These are phyloP conservation scores for Drosophila pruinosa DNA, from an alignment of 1,140 invertebrate genomes.

Conservation along the genomic window DNA sequence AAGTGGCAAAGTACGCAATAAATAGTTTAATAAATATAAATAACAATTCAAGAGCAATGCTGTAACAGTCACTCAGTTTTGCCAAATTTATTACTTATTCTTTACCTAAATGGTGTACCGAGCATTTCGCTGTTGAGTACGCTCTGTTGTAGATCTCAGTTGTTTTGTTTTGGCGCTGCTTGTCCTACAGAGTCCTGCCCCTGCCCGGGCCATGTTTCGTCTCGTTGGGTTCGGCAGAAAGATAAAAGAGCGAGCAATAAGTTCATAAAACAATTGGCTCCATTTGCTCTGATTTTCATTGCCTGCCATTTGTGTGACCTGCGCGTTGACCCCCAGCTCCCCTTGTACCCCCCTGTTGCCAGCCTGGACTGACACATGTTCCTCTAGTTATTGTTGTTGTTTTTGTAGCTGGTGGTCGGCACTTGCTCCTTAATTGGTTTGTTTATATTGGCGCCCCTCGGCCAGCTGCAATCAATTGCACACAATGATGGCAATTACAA, in stretches of 20 bases:
- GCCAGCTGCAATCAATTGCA: constrained; percentile 78
- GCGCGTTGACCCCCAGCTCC: constrained; percentile 33
- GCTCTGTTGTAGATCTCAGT: background rate
- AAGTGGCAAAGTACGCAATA: background rate
- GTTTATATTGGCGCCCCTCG: constrained; percentile 76
- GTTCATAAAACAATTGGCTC: constrained; percentile 81
- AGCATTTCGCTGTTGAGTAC: background rate
- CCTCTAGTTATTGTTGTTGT: constrained; percentile 11
- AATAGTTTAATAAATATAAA: no score
- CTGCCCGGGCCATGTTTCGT: background rate
- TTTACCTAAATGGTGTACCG: no score
- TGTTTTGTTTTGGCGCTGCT: background rate
- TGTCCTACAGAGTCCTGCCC: background rate
- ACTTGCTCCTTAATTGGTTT: constrained; percentile 75
- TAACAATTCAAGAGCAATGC: no score
- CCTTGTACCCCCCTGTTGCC: background rate
- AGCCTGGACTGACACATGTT: constrained; percentile 29
- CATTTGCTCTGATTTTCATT: constrained; percentile 80
- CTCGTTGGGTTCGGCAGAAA: constrained; percentile 1
- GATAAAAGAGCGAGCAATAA: constrained; percentile 46
- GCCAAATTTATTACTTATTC: no score
- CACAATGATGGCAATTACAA: constrained; percentile 77
- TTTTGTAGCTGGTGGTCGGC: constrained; percentile 37
- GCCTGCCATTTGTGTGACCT: constrained; percentile 80
- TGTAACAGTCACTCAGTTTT: no score